Conservation (phyloP, 1,140 invertebrate genomes). For the Epicauta chinensis region DNA sequence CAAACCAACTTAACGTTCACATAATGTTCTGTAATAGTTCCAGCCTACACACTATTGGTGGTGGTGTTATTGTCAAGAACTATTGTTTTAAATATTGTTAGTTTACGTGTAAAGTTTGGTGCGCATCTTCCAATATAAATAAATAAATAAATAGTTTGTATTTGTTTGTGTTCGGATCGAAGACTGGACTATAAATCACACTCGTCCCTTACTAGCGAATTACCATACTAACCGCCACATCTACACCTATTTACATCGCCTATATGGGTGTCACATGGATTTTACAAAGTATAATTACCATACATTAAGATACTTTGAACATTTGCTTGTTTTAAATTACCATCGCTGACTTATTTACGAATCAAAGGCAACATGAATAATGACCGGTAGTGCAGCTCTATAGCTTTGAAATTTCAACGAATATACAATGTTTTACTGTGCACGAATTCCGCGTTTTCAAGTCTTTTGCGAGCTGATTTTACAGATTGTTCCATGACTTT, state of each 20-base stretch:
- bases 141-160: too few relatives aligned
- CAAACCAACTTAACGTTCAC: too few relatives aligned
- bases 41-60: slow-evolving; percentile 17
- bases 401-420: too few relatives aligned
- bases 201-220: slow-evolving; percentile 20
- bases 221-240: slow-evolving; percentile 29
- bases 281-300: slow-evolving; percentile 26
- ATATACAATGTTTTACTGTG: too few relatives aligned
- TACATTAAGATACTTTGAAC: slow-evolving; percentile 20
- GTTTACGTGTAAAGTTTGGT: slow-evolving; percentile 13
- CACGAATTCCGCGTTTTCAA: too few relatives aligned
- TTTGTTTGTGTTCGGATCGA: not conserved
- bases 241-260: slow-evolving; percentile 27
- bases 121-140: not conserved
- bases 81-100: slow-evolving; percentile 20
- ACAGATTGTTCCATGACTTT: too few relatives aligned
- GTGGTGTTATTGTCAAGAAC: not conserved
- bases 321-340: slow-evolving; percentile 5
- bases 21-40: too few relatives aligned
- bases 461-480: too few relatives aligned
- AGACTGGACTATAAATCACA: slow-evolving; percentile 22
- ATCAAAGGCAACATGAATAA: too few relatives aligned
- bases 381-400: too few relatives aligned
- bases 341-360: too few relatives aligned
- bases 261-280: slow-evolving; percentile 22